Conservation (phyloP, 2,113 vertebrate species). For the Anhinga rufa region DNA sequence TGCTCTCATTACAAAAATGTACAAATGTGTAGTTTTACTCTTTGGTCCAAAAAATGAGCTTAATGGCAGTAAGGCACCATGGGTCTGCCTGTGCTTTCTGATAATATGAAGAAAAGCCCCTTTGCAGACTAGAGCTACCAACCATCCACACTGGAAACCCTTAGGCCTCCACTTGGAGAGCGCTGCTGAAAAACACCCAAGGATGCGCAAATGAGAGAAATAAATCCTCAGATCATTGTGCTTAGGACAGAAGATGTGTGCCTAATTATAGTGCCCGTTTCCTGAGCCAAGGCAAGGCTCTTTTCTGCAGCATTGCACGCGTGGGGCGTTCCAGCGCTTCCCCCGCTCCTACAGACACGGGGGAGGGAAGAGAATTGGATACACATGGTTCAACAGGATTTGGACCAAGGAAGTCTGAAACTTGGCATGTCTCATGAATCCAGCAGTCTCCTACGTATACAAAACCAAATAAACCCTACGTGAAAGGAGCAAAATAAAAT, state of each 20-base stretch:
- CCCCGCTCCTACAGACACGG: rapidly evolving
- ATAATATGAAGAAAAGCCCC: not conserved
- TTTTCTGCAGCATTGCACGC: not conserved
- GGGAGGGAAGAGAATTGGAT: conserved; percentile 29
- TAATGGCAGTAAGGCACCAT: not conserved
- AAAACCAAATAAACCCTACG: not conserved
- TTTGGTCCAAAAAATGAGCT: not conserved
- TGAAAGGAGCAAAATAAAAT: not conserved
- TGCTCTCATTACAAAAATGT: not conserved
- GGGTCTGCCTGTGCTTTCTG: not conserved
- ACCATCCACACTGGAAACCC: not conserved
- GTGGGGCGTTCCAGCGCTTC: not conserved
- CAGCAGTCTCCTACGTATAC: not conserved
- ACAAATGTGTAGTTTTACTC: not conserved
- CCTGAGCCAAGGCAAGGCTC: not conserved
- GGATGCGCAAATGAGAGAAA: rapidly evolving
- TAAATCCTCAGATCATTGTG: not conserved
- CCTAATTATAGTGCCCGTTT: not conserved
- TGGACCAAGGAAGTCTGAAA: conserved; percentile 1
- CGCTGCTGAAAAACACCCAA: rapidly evolving
- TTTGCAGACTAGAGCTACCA: not conserved
- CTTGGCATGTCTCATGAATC: not conserved
- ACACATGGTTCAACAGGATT: conserved; percentile 35
- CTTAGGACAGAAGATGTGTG: not conserved
- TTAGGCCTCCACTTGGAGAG: not conserved